A percentile compares a stretch with the other conserved stretches of the same genome.
These are phyloP conservation scores for Pseudolaguvia tuberculata DNA, from an alignment of 2,113 vertebrate species.

Conservation along the genomic window DNA sequence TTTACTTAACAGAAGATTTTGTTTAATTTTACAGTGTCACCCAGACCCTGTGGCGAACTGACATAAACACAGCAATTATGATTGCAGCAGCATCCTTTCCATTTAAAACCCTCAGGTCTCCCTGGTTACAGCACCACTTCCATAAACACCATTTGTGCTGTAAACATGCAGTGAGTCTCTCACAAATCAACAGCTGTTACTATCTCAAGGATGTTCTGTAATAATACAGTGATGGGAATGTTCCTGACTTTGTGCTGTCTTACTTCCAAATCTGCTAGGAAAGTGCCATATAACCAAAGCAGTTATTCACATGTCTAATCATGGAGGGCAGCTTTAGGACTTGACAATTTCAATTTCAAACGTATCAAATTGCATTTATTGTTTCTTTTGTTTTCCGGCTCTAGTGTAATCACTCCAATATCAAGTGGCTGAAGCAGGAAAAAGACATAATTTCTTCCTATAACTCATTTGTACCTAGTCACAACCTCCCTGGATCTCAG, in stretches of 20 bases:
- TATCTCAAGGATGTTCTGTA: conserved; percentile 48
- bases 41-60: conserved; percentile 37
- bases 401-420: conserved; percentile 17
- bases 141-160: neutral
- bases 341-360: conserved; percentile 38
- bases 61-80: conserved; percentile 47
- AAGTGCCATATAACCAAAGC: conserved; percentile 56
- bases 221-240: conserved; percentile 56
- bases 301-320: conserved; percentile 53
- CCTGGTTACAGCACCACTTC: conserved; percentile 2
- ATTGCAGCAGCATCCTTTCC: conserved; percentile 33
- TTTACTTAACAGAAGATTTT: conserved; percentile 38
- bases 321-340: conserved; percentile 51
- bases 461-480: conserved; percentile 27
- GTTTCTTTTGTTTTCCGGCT: conserved; percentile 19
- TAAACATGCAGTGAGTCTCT: neutral
- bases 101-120: conserved; percentile 23
- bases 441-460: conserved; percentile 16
- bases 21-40: conserved; percentile 55
- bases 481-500: conserved; percentile 27
- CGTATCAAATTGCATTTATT: neutral
- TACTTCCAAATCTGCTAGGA: conserved; percentile 58
- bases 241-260: conserved; percentile 57
- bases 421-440: conserved; percentile 36
- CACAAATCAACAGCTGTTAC: conserved; percentile 37